Evolutionary conservation across 2,888 invertebrate genomes (phyloP).

Genomic region (Meghimatium bilineatum): DNA sequence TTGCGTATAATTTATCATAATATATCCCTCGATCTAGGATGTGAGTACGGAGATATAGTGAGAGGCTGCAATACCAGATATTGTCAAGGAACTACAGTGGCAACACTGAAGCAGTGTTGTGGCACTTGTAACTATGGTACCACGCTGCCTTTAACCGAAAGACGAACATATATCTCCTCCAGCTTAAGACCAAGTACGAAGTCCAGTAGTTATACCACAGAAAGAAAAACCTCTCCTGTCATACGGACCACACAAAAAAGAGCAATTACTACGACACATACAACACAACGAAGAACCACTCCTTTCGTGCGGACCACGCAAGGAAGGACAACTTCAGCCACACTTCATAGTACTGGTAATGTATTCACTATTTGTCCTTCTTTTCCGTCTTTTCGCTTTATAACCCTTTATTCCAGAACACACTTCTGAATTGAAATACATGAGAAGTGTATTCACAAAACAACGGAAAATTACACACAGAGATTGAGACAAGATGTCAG

Average conservation of each 20-base stretch:
- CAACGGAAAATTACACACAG: too few species aligned
- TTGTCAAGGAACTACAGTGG: background rate
- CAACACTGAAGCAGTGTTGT: background rate
- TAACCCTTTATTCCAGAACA: too few species aligned
- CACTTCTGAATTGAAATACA: too few species aligned
- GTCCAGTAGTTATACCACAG: too few species aligned
- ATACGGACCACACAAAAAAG: background rate
- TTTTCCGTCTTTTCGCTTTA: too few species aligned
- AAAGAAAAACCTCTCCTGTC: too few species aligned
- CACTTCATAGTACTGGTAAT: background rate
- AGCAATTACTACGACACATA: background rate
- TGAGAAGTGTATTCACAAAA: too few species aligned
- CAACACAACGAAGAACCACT: background rate
- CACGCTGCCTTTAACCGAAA: background rate
- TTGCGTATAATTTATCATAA: background rate
- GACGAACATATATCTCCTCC: too few species aligned
- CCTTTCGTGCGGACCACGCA: background rate
- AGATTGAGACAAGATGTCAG: too few species aligned
- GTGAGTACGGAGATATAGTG: slow-evolving; percentile 5
- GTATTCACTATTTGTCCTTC: too few species aligned
- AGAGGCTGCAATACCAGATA: background rate
- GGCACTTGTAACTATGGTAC: background rate
- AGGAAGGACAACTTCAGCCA: background rate
- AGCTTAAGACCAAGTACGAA: too few species aligned
- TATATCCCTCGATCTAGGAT: background rate